Base-by-base conservation (phyloP, 2,113 vertebrate species). In the Cinclus mexicanus region DNA sequence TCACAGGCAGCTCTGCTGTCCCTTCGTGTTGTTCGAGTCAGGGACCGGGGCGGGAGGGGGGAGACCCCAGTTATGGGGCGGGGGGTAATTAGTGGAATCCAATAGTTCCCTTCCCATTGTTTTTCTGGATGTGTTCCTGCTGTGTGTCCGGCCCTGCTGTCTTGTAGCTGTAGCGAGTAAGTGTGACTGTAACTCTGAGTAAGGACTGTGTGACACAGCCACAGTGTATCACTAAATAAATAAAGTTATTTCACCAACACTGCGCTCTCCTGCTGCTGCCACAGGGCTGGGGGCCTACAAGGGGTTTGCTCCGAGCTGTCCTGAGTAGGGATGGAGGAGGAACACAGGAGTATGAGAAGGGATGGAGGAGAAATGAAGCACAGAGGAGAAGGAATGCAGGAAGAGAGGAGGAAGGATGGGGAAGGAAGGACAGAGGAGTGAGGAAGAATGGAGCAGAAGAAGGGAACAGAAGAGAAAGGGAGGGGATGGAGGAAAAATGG, bases 131-230 rank as follows among this genome's bases (percentile, higher is more conserved):
- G 98, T 98, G 98, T 98, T 98, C 98, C 92, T 98, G 97, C 97
- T 96, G 97, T 97, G 98, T 98, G 98, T 98, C 98, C 97, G 98
- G 98, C 98, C 98, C 98, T 96, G 98, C 98, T 98, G 98, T 98
- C 98, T 98, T 98, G 97, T 98, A 98, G 98, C 99, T 98, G 99
- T 99, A 98, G 98, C 98, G 97, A 97, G 97, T 98, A 98, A 97
- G 98, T 98, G 98, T 99, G 98, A 98, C 98, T 98, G 98, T 98
- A 98, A 98, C 96, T 98, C 98, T 98, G 98, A 98, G 94, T 98
- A 98, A 98, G 98, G 98, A 98, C 98, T 98, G 98, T 99, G 98
- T 97, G 98, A 98, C 97, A 98, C 98, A 98, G 98, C 98, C 98
- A 87, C 83, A 87, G 83, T 87, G 83, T 87, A 87, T 77, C 83